Evolutionary conservation across 92 coral and sea anemone genomes (phyloP), one percentile per base, ranked within the genome.

Genomic region (Bergia puertoricense): DNA sequence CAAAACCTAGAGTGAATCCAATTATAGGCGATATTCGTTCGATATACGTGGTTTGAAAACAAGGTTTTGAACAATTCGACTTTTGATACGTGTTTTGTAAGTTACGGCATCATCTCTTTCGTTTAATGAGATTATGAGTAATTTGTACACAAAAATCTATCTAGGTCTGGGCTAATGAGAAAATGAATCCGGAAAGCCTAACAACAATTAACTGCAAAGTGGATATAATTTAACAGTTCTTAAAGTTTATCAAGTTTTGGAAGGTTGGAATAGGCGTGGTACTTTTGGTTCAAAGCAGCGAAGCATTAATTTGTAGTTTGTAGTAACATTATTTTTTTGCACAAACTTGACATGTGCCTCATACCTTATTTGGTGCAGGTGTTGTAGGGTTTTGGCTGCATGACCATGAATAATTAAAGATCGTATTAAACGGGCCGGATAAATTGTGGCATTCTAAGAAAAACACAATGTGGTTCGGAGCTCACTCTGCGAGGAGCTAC

Each of bases 371-470:
- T 9, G 51, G 30, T 81, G 67, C 76, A 67, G 86, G 86, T 82
- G 86, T 50, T 69, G 76, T 82, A 69, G 62, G 41, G 56, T 67
- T 20, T 43, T 38, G 36, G 1, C 30, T 30, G 14, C 54, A 30
- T 37, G 18, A 51, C n/a, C 46, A 82, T 82, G 41, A 82, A 82
- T 82, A 43, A 82, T 82, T 82, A 22, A 82, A 67, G 23, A 22
- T 15, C 1, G 56, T 82, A 22, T 82, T 20, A 82, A 66, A 30
- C 75, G 51, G 30, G 30, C 30, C 30, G 10, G 56, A 82, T 69
- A 65, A 69, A 65, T 62, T 40, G 5, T 66, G 37, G 57, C 42
- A 65, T 66, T 67, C 39, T 65, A 67, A 67, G 18, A 76, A 82
- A 79, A 43, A n/a, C 15, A 81, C 38, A 59, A 39, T 74, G 85